Conservation (phyloP, 2,888 invertebrate genomes). For the Syritta pipiens region DNA sequence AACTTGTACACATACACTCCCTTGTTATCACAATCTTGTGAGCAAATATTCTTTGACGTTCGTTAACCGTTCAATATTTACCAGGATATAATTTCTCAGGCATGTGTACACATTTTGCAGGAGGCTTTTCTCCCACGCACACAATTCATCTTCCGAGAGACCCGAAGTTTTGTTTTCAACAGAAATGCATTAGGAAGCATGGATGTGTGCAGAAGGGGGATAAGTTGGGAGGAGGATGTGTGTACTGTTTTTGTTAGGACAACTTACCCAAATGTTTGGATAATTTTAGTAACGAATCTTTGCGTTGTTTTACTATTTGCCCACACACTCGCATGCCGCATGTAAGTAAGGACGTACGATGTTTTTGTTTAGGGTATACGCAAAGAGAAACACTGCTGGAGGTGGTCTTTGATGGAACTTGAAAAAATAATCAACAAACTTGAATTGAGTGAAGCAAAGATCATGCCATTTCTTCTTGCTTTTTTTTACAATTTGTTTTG, state of each 20-base stretch:
- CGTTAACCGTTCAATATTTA: background rate
- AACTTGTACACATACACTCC: too few species aligned
- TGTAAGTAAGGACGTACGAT: background rate
- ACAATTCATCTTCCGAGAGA: background rate
- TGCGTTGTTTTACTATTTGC: background rate
- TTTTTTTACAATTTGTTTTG: slow-evolving; percentile 1
- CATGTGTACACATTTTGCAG: background rate
- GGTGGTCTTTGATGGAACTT: background rate
- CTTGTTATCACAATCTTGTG: background rate
- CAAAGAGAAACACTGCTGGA: background rate
- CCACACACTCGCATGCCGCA: background rate
- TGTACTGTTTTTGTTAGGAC: background rate
- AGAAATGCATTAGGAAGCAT: background rate
- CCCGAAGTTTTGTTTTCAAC: background rate
- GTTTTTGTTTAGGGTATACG: slow-evolving; percentile 6
- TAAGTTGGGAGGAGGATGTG: background rate
- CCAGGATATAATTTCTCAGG: background rate
- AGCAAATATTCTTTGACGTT: slow-evolving; percentile 1
- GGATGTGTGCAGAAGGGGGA: background rate
- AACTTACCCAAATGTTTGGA: slow-evolving; percentile 11
- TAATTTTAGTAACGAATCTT: slow-evolving; percentile 14
- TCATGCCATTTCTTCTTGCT: too few species aligned
- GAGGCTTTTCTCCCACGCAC: background rate
- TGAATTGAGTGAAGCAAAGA: too few species aligned
- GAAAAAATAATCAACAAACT: too few species aligned